A percentile compares a stretch with the other conserved stretches of the same genome.
Conservation (phyloP, 2,888 invertebrate species). For the Notocelia uddmanniana region DNA sequence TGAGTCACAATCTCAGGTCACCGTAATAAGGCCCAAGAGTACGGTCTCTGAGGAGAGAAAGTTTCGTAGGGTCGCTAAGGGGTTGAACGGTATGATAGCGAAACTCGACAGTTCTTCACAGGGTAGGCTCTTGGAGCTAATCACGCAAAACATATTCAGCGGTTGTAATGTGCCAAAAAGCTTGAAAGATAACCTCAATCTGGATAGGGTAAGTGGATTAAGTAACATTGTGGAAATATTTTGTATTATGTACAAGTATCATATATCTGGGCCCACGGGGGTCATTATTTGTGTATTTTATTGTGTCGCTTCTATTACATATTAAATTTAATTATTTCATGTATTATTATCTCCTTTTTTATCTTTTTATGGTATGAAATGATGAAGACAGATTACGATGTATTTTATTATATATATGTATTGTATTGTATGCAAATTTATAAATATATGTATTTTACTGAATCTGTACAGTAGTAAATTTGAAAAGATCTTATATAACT, state of each 20-base stretch:
- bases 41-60: slow-evolving; percentile 51
- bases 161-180: slow-evolving; percentile 62
- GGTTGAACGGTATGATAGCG: slow-evolving; percentile 56
- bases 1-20: slow-evolving; percentile 69
- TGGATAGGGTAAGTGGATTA: slow-evolving; percentile 57
- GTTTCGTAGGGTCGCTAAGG: slow-evolving; percentile 64
- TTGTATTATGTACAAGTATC: slow-evolving; percentile 10
- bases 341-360: slow-evolving; percentile 2
- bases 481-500: neutral
- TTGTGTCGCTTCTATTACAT: neutral
- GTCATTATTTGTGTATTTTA: neutral
- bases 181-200: slow-evolving; percentile 51
- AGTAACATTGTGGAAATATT: neutral
- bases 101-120: slow-evolving; percentile 66
- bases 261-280: neutral
- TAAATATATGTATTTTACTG: neutral
- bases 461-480: neutral
- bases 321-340: slow-evolving; percentile 9
- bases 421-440: neutral
- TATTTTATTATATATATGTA: neutral
- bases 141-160: slow-evolving; percentile 70
- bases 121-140: slow-evolving; percentile 65
- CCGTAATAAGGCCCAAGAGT: slow-evolving; percentile 58
- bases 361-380: slow-evolving; percentile 1
- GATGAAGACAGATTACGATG: neutral